These are phyloP conservation scores for Anguilla marmorata DNA, from an alignment of 2,797 vertebrate genomes.

Conservation along the genomic window DNA sequence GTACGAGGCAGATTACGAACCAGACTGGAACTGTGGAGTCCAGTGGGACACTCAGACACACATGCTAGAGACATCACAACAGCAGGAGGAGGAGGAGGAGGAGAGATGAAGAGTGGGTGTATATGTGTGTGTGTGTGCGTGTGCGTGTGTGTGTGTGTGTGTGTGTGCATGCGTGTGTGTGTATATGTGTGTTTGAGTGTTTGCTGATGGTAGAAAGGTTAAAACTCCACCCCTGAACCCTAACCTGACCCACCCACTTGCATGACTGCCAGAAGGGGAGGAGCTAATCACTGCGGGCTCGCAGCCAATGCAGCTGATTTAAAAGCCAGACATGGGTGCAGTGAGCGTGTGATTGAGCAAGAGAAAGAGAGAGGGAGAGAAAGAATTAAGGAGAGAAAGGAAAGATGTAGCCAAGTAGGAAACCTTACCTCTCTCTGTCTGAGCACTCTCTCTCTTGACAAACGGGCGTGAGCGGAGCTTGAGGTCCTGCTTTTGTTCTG, in stretches of 20 bases:
- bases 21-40: constrained; percentile 22
- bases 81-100: neutral
- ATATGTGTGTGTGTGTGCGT: neutral
- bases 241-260: neutral
- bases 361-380: neutral
- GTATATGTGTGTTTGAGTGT: neutral
- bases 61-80: constrained; percentile 33
- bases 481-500: neutral
- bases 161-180: neutral
- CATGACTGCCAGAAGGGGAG: constrained; percentile 24
- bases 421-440: neutral
- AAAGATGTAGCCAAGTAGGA: neutral
- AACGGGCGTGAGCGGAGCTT: neutral
- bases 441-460: neutral
- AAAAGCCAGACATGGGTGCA: constrained; percentile 30
- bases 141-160: neutral
- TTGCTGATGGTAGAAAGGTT: neutral
- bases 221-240: neutral
- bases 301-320: constrained; percentile 24
- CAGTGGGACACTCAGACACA: neutral
- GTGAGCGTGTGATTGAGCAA: neutral
- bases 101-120: neutral
- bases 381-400: neutral
- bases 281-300: constrained; percentile 14
- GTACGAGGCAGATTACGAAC: neutral